Conservation (phyloP, 2,113 vertebrate genomes). For the Falcunculus frontatus region DNA sequence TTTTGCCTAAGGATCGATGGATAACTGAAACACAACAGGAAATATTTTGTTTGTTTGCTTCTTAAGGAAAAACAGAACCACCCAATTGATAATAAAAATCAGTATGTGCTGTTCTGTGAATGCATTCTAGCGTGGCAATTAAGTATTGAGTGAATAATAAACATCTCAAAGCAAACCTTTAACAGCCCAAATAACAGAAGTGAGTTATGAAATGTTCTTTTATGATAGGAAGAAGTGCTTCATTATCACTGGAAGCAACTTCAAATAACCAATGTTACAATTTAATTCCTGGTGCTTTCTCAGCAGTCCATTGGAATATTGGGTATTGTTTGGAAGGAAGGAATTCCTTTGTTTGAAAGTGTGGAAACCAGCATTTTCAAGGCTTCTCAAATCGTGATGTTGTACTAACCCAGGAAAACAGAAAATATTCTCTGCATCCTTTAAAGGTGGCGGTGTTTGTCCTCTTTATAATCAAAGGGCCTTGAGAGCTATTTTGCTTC, state of each 20-base stretch:
- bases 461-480: background rate
- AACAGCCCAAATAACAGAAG: slow-evolving; percentile 43
- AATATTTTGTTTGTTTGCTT: slow-evolving; percentile 32
- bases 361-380: background rate
- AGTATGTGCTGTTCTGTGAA: background rate
- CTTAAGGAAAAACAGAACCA: slow-evolving; percentile 14
- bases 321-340: background rate
- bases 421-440: background rate
- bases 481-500: background rate
- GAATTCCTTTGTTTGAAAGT: background rate
- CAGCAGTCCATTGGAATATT: background rate
- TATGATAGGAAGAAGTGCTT: background rate
- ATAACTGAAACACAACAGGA: slow-evolving; percentile 29
- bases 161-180: slow-evolving; percentile 48
- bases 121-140: background rate
- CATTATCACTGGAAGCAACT: background rate
- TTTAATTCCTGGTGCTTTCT: background rate
- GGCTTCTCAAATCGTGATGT: background rate
- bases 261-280: background rate
- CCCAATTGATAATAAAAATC: slow-evolving; percentile 34
- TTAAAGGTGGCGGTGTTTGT: background rate
- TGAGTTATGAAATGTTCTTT: slow-evolving; percentile 4
- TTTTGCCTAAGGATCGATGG: slow-evolving; percentile 44
- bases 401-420: background rate
- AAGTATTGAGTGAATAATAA: slow-evolving; percentile 61